Base-by-base conservation (phyloP, 2,888 invertebrate genomes). In the Meiosimyza platycephala region DNA sequence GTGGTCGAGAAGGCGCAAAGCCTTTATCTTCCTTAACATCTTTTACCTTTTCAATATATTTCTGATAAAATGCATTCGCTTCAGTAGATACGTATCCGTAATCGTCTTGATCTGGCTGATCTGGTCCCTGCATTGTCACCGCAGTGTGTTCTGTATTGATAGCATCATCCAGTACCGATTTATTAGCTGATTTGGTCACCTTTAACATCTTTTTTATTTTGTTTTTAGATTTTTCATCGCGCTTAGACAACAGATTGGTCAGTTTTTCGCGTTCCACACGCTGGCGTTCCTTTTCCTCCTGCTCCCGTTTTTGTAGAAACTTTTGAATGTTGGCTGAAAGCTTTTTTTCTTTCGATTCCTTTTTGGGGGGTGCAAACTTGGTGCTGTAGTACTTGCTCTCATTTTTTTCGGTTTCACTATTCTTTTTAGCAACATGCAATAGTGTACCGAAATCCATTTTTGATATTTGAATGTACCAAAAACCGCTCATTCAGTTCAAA, bases 1-100 rank as follows among this genome's bases (percentile, higher is more conserved):
- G 80, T 3, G 87, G 87, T 0, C 89, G 87, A 75, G 85, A 86
- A 6, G 89, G 85, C 40, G 91, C 89, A 83, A 93, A 94, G 77
- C 92, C 91, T 1, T 93, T 92, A 78, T 93, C 93, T 62, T 92
- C 92, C 54, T 86, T 81, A 0, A 85, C 86, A 63, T 86, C 84
- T 64, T 83, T 86, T 2, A 85, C 85, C 84, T 95, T 95, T 78
- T 93, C 93, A 90, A 96, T 94, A 89, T 96, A 92, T 85, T 95
- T 94, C 78, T 92, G 91, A 84, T 95, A 95, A 79, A 93, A 90
- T 47, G 93, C 93, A 59, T 94, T 91, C 1, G 95, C 93, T 85
- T 93, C 93, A 80, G 93, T 93, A 0, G 96, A 96, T 54, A 94
- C 94, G 83, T 95, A 96, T 0, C 96, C 96, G 83, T 96, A 96